These are phyloP conservation scores for Pyrrhosoma nymphula DNA, from an alignment of 2,888 invertebrate genomes.

Conservation along the genomic window DNA sequence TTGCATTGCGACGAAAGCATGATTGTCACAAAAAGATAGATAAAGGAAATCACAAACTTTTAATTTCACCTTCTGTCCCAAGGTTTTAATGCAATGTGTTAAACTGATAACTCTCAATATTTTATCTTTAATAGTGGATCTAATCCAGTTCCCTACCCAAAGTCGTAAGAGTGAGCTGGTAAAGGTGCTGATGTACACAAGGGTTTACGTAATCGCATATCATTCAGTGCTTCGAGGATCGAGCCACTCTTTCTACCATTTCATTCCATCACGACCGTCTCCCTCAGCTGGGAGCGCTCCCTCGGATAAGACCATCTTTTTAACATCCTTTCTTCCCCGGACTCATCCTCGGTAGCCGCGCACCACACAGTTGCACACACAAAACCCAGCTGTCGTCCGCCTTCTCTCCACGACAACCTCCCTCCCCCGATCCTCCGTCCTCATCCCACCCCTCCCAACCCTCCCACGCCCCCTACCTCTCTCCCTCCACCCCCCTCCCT, in stretches of 20 bases:
- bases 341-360: not conserved
- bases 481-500: not conserved
- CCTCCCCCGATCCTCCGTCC: not conserved
- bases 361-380: not conserved
- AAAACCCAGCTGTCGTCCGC: slow-evolving; percentile 45
- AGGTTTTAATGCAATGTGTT: too few relatives aligned
- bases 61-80: too few relatives aligned
- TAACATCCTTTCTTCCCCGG: not conserved
- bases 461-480: not conserved
- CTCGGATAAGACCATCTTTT: not conserved
- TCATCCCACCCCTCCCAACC: not conserved
- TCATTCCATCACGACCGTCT: not conserved
- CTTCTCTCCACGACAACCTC: not conserved
- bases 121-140: too few relatives aligned
- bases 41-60: too few relatives aligned
- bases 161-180: too few relatives aligned
- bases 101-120: too few relatives aligned
- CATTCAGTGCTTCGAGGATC: not conserved
- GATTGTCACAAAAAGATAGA: too few relatives aligned
- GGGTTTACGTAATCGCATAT: not conserved
- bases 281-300: not conserved
- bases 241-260: not conserved
- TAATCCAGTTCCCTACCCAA: too few relatives aligned
- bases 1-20: too few relatives aligned
- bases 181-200: too few relatives aligned